Percentiles rank a stretch among this genome's conserved stretches.
Conservation (phyloP, 1,140 invertebrate species). For the Piezodorus guildinii region DNA sequence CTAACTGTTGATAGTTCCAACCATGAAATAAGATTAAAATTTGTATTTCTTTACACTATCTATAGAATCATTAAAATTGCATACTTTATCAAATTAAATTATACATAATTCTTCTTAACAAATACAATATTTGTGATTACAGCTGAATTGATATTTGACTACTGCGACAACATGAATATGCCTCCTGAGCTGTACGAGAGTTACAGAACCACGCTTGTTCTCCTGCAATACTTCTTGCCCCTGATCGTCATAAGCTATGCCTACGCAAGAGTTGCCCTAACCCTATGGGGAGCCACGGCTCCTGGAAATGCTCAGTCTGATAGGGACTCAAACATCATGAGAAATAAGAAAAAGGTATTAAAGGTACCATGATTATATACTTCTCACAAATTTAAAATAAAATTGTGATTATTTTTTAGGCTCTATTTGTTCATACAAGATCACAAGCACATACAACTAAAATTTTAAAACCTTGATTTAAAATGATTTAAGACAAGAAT, state of each 20-base stretch:
- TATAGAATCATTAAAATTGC: too few relatives aligned
- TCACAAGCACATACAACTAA: too few relatives aligned
- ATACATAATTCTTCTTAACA: too few relatives aligned
- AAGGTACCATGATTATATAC: neutral
- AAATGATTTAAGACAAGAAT: too few relatives aligned
- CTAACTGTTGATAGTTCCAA: too few relatives aligned
- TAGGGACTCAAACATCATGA: constrained; percentile 37
- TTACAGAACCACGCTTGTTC: constrained; percentile 34
- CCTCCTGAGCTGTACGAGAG: constrained; percentile 28
- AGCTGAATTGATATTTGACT: constrained; percentile 28
- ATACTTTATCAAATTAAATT: too few relatives aligned
- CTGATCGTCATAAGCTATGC: constrained; percentile 40
- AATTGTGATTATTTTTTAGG: too few relatives aligned
- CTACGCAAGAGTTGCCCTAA: constrained; percentile 37
- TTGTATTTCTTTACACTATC: too few relatives aligned
- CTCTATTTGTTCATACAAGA: too few relatives aligned
- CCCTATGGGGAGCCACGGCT: constrained; percentile 39
- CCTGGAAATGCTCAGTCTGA: constrained; percentile 38
- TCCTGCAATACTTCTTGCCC: constrained; percentile 42
- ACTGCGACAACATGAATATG: constrained; percentile 31
- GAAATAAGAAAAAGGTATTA: constrained; percentile 42
- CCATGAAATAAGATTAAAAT: too few relatives aligned
- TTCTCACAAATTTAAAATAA: too few relatives aligned
- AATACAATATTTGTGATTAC: constrained; percentile 8
- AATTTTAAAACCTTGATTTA: too few relatives aligned